Evolutionary conservation across 1,140 invertebrate genomes (phyloP).

Genomic region (Psix sp.): DNA sequence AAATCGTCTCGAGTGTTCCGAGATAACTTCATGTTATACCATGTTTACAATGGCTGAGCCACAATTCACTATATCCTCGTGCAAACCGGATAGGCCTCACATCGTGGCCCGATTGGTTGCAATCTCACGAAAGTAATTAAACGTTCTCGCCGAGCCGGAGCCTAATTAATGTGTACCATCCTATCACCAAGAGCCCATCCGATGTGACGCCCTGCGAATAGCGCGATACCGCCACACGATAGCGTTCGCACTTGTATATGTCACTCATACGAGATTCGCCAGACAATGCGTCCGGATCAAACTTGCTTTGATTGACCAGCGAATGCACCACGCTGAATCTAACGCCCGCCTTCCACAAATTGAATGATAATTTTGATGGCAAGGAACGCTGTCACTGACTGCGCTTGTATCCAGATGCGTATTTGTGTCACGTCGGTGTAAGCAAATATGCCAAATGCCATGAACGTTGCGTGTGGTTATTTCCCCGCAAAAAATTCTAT

Average conservation of each 20-base stretch:
- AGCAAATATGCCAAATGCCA: no score
- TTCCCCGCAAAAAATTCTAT: no score
- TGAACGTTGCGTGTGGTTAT: no score
- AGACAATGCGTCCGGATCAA: conserved; percentile 54
- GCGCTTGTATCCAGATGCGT: no score
- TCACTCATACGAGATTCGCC: conserved; percentile 49
- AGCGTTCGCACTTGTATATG: conserved; percentile 56
- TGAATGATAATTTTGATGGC: conserved; percentile 32
- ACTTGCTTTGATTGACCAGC: conserved; percentile 56
- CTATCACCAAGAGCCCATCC: conserved; percentile 43
- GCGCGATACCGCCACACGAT: conserved; percentile 46
- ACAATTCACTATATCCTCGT: conserved; percentile 67
- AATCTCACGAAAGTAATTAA: conserved; percentile 76
- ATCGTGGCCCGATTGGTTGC: conserved; percentile 55
- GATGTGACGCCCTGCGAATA: conserved; percentile 54
- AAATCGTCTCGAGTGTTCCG: conserved; percentile 52
- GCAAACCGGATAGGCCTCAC: conserved; percentile 35
- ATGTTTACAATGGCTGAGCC: conserved; percentile 75
- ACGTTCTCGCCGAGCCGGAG: conserved; percentile 71
- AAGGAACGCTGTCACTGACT: no score
- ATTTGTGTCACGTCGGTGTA: no score
- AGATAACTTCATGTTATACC: conserved; percentile 73
- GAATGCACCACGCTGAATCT: conserved; percentile 27
- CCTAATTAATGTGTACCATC: conserved; percentile 71
- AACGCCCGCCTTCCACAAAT: conserved; percentile 11